These are phyloP conservation scores for Potorous gilbertii DNA, from an alignment of 2,797 vertebrate genomes.

Conservation along the genomic window DNA sequence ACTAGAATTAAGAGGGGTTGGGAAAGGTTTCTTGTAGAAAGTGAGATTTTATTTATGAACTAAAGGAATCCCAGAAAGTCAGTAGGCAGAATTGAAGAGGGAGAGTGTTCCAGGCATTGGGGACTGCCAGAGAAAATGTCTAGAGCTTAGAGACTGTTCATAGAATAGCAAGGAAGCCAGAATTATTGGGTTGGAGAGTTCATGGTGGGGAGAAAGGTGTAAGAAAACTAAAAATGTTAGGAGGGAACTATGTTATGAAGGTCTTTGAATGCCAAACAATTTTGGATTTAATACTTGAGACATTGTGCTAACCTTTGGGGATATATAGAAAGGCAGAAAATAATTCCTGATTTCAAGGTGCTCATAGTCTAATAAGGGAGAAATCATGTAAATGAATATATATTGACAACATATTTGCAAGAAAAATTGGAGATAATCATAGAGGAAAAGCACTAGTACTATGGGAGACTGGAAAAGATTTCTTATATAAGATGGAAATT, in stretches of 20 bases:
- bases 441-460: neutral
- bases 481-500: neutral
- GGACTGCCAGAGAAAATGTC: neutral
- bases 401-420: neutral
- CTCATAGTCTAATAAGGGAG: neutral
- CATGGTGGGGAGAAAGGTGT: neutral
- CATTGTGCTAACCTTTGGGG: neutral
- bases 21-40: neutral
- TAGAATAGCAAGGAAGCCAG: neutral
- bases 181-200: neutral
- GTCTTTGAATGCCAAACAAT: neutral
- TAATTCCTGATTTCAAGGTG: neutral
- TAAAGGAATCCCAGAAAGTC: neutral
- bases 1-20: neutral
- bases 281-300: neutral
- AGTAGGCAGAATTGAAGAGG: neutral
- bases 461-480: neutral
- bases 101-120: neutral
- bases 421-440: neutral
- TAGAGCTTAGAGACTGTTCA: neutral
- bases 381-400: neutral
- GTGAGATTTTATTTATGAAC: neutral
- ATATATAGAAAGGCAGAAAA: neutral
- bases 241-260: neutral
- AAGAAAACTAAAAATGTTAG: neutral